Evolutionary conservation across 37 sponge, comb jelly and placozoan species (phyloP).

Genomic region (Haliclona indistincta): DNA sequence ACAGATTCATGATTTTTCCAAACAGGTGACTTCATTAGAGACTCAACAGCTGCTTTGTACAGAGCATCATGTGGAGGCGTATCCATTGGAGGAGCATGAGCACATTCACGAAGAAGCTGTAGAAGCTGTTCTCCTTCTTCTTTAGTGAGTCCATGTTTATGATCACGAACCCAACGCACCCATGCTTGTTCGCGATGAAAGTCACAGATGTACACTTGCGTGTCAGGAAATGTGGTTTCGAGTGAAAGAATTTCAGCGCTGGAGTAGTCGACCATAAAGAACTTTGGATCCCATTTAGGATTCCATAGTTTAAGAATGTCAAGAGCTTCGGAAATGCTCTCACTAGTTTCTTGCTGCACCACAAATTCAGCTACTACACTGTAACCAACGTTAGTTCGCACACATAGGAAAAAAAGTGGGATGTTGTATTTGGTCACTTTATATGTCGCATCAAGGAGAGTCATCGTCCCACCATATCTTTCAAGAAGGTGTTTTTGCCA

Average conservation of each 20-base stretch:
- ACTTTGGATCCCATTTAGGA: conserved; percentile 24
- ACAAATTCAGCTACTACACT: conserved; percentile 28
- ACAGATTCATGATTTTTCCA: conserved; percentile 3
- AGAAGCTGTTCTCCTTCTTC: conserved; percentile 8
- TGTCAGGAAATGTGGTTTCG: neutral
- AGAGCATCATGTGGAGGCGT: neutral
- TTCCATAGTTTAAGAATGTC: conserved; percentile 8
- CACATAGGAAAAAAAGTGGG: conserved; percentile 24
- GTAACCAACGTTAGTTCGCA: conserved; percentile 39
- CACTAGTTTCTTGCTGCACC: conserved; percentile 14
- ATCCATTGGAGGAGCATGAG: conserved; percentile 2
- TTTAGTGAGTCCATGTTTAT: conserved; percentile 16
- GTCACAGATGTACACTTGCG: conserved; percentile 31
- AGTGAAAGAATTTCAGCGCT: conserved; percentile 14
- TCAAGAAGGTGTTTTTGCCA: conserved; percentile 28
- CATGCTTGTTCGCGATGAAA: conserved; percentile 46
- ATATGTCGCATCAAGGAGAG: conserved; percentile 32
- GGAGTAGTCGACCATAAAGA: conserved; percentile 34
- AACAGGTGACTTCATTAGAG: conserved; percentile 10
- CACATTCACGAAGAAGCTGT: conserved; percentile 6
- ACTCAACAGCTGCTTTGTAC: conserved; percentile 11
- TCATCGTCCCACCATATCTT: conserved; percentile 13
- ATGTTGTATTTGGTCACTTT: conserved; percentile 24
- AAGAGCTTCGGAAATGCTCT: conserved; percentile 18
- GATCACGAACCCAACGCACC: conserved; percentile 35